Conservation (phyloP, 2,888 invertebrate genomes). For the Latrodectus elegans region DNA sequence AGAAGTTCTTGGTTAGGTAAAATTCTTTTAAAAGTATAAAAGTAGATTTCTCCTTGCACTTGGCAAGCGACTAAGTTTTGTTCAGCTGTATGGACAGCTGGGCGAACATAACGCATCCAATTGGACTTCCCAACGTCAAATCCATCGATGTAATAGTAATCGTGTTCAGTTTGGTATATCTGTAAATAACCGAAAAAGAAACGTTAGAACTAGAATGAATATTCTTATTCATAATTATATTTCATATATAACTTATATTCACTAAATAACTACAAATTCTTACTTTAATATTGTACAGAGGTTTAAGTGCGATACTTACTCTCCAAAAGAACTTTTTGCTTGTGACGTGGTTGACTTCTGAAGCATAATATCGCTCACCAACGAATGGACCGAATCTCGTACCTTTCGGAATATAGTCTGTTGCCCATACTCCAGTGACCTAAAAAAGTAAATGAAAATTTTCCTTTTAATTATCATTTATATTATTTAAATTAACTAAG, state of each 20-base stretch:
- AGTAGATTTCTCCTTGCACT: constrained; percentile 92
- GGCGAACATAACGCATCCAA: constrained; percentile 99
- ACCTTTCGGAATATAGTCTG: constrained; percentile 96
- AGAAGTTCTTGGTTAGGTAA: constrained; percentile 96
- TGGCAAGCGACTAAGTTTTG: constrained; percentile 99
- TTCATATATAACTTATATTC: neutral
- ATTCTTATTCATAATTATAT: neutral
- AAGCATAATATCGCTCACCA: constrained; percentile 85
- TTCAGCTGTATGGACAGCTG: constrained; percentile 90
- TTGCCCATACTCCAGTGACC: constrained; percentile 98
- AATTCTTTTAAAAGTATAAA: constrained; percentile 95
- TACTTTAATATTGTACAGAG: too few species aligned
- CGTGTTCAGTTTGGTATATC: constrained; percentile 86
- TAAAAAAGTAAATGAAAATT: constrained; percentile 74
- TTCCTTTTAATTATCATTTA: too few species aligned
- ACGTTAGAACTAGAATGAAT: neutral
- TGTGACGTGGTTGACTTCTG: constrained; percentile 81
- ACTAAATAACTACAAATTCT: too few species aligned
- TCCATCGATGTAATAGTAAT: constrained; percentile 94
- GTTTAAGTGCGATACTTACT: constrained; percentile 79
- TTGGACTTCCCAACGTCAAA: constrained; percentile 94
- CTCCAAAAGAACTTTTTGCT: constrained; percentile 95
- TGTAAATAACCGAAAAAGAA: neutral
- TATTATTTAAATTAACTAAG: too few species aligned
- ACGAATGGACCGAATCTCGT: constrained; percentile 98